Conservation (phyloP, 2,113 vertebrate genomes). For the Rhea pennata region DNA sequence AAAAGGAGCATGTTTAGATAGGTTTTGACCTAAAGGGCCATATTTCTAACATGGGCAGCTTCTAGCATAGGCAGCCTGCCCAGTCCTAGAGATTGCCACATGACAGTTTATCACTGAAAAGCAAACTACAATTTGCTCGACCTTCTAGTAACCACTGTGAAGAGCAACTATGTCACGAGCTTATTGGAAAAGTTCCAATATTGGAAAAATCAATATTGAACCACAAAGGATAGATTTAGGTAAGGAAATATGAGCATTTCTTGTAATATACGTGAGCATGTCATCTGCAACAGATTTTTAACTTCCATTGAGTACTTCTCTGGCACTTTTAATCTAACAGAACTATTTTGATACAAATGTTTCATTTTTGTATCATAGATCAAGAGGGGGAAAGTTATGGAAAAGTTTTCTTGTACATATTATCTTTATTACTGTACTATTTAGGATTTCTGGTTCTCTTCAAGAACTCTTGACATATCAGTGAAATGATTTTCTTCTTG, state of each 20-base stretch:
- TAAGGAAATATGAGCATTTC: background rate
- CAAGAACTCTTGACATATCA: background rate
- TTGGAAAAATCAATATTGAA: background rate
- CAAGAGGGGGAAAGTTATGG: background rate
- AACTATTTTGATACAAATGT: background rate
- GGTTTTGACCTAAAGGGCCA: background rate
- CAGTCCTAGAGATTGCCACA: background rate
- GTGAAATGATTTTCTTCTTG: background rate
- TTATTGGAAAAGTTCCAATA: background rate
- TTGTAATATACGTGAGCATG: background rate
- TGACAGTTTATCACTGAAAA: background rate
- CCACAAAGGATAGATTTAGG: background rate
- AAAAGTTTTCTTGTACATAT: background rate
- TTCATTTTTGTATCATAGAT: background rate
- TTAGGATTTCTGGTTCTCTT: background rate
- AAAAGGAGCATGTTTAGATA: background rate
- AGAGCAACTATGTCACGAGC: background rate
- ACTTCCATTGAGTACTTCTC: background rate
- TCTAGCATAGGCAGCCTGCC: background rate
- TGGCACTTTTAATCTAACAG: background rate
- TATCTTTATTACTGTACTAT: background rate
- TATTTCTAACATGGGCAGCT: background rate
- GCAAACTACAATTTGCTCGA: background rate
- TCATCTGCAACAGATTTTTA: background rate
- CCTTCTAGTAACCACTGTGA: background rate